Evolutionary conservation across 2,113 vertebrate genomes (phyloP).

Genomic region (Ictalurus furcatus): DNA sequence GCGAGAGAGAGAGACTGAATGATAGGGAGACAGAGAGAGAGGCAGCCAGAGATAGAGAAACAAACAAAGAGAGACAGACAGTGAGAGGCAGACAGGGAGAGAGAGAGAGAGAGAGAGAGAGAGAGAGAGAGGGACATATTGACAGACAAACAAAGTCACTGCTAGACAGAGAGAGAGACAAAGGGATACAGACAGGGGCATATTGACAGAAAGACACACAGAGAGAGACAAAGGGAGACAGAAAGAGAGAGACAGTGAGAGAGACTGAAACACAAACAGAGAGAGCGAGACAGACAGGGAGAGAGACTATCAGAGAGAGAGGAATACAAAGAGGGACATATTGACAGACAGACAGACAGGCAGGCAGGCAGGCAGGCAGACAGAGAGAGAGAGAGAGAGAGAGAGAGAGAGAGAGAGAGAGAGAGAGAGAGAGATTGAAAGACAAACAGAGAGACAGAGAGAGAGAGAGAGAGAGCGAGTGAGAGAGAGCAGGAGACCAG

Average conservation of each 20-base stretch:
- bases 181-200: background rate
- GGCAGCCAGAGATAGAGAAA: constrained; percentile 45
- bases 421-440: constrained; percentile 49
- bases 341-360: constrained; percentile 26
- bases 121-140: background rate
- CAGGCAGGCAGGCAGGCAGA: constrained; percentile 48
- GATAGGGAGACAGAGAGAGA: constrained; percentile 32
- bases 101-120: constrained; percentile 51
- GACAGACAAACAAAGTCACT: constrained; percentile 46
- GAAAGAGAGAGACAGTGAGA: background rate
- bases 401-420: constrained; percentile 52
- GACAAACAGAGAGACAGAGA: constrained; percentile 21
- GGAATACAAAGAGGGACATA: background rate
- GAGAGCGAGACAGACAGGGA: constrained; percentile 53
- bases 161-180: constrained; percentile 44
- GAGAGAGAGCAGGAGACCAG: constrained; percentile 38
- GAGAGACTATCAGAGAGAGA: constrained; percentile 48
- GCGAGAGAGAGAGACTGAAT: background rate
- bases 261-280: background rate
- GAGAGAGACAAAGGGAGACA: constrained; percentile 53
- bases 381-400: constrained; percentile 48
- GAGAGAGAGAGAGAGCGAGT: constrained; percentile 54
- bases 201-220: constrained; percentile 45
- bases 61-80: constrained; percentile 40
- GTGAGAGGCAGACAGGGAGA: constrained; percentile 40